Conservation (phyloP, 2,888 invertebrate genomes). For the Polydrusus cervinus region DNA sequence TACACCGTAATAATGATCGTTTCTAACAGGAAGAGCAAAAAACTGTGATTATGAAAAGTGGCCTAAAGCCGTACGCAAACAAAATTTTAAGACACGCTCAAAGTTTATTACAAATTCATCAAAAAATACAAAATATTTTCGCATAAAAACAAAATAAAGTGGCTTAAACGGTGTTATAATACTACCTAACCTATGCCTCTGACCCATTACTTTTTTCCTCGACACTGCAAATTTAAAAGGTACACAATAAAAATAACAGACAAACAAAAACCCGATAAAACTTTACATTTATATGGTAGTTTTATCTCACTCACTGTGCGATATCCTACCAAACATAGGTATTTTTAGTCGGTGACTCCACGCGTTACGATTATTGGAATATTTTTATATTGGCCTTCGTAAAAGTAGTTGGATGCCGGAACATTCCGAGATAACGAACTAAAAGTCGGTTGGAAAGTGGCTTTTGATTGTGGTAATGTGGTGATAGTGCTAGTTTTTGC, state of each 20-base stretch:
- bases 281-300: slow-evolving; percentile 17
- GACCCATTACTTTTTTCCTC: slow-evolving; percentile 7
- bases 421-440: slow-evolving; percentile 9
- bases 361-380: slow-evolving; percentile 25
- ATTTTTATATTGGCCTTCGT: slow-evolving; percentile 32
- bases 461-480: too few species aligned
- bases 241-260: slow-evolving; percentile 12
- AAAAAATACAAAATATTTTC: too few species aligned
- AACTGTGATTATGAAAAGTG: too few species aligned
- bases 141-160: too few species aligned
- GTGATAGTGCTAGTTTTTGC: background rate
- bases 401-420: slow-evolving; percentile 24
- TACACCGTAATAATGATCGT: too few species aligned
- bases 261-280: slow-evolving; percentile 27
- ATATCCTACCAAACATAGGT: slow-evolving; percentile 23
- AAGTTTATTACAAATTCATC: too few species aligned
- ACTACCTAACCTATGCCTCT: too few species aligned
- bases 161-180: too few species aligned
- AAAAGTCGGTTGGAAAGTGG: slow-evolving; percentile 14
- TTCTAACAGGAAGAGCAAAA: too few species aligned
- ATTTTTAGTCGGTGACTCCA: slow-evolving; percentile 46
- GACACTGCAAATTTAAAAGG: background rate
- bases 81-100: too few species aligned
- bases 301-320: slow-evolving; percentile 12
- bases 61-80: too few species aligned